Base-by-base conservation (phyloP, 2,113 vertebrate species). In the Hippocampus guttulatus region DNA sequence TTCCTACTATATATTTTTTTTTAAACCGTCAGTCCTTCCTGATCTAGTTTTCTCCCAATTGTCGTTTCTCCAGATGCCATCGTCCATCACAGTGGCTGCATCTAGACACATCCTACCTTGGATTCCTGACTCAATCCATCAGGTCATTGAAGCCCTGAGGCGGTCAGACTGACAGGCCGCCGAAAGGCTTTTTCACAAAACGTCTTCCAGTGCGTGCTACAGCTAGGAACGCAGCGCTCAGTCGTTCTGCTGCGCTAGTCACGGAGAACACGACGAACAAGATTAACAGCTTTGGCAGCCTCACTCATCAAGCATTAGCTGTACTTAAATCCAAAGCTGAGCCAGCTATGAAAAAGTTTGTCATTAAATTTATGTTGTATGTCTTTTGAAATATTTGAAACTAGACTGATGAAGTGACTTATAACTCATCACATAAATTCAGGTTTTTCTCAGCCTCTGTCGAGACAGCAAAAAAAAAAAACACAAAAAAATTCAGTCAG, bases 21-120 rank as follows among this genome's bases (percentile, higher is more conserved):
- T 38, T 16, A 12, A 61, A 38, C 3, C 16, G 8, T 1, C 3
- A 8, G 20, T 18, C 58, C 16, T 20, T 61, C 58, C 21, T 63
- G 21, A 25, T 67, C 15, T 30, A 33, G 14, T 3, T 12, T 63
- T 23, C n/a, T 47, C 3, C 47, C 30, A 41, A 30, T 16, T 69
- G 27, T 75, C 75, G 18, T 62, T 69, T 78, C 64, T 23, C 58
- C 33, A 86, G 80, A 43, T 66, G 10, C 84, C 96, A 93, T 81
- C 82, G 94, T 45, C 97, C 97, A 0, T 98, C 96, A 0, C 91
- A 94, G 65, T 98, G 96, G 97, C 91, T 98, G 61, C 93, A 93
- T 74, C 84, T 98, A 88, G 94, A 97, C 88, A 92, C 89, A 82
- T 94, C 94, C 0, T 84, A 95, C 54, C 90, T 98, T 70, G 95